phyloP scores from a whole-genome alignment of 2,113 vertebrate species.

The Otis tarda region DNA sequence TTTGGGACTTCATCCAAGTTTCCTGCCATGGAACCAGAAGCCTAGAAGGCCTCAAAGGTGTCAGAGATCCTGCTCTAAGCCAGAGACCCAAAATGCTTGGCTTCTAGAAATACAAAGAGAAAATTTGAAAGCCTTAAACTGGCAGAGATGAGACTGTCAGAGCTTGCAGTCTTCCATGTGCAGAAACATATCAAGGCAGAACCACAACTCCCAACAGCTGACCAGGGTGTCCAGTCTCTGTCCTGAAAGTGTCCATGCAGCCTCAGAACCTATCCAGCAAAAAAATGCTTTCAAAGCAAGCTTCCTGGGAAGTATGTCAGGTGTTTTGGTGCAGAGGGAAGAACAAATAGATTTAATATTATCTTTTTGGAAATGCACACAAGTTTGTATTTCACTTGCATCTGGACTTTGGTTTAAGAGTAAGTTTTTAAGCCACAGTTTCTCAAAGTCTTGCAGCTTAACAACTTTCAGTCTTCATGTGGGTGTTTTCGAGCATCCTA shows the following conservation, averaged over 20 bases:
- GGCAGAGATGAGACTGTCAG: not conserved
- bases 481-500: not conserved
- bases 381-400: not conserved
- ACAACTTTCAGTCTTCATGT: not conserved
- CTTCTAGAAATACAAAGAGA: not conserved
- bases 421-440: not conserved
- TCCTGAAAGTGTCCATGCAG: not conserved
- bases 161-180: not conserved
- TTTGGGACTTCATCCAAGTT: not conserved
- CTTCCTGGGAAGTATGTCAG: not conserved
- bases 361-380: not conserved
- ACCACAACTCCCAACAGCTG: not conserved
- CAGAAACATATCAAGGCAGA: not conserved
- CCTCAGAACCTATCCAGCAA: not conserved
- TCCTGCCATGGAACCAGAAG: not conserved
- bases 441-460: not conserved
- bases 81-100: not conserved
- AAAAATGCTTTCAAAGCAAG: not conserved
- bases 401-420: not conserved
- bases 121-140: not conserved
- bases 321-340: not conserved
- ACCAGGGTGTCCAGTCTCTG: not conserved
- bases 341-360: not conserved
- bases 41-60: not conserved
- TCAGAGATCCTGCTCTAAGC: not conserved